Conservation (phyloP, 2,113 vertebrate genomes). For the Atractosteus spatula region DNA sequence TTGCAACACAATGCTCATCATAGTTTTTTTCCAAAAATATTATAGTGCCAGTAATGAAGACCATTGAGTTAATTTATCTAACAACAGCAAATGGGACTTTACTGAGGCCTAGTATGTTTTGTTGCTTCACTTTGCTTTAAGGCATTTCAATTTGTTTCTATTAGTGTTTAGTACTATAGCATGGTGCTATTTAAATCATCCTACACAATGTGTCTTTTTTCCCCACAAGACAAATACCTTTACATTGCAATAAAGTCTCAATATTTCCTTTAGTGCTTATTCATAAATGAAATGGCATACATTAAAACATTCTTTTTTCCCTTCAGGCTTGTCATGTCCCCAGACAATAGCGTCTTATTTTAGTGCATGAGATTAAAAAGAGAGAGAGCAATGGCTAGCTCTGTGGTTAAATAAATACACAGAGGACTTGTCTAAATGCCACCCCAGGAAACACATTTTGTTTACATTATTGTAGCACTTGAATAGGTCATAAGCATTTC, state of each 20-base stretch:
- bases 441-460: neutral
- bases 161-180: neutral
- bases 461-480: constrained; percentile 24
- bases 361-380: neutral
- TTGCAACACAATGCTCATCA: too few species aligned
- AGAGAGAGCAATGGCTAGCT: too few species aligned
- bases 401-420: neutral
- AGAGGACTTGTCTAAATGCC: constrained; percentile 8
- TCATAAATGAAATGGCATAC: too few species aligned
- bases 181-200: neutral
- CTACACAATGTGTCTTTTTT: neutral
- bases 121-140: neutral
- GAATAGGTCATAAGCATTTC: constrained; percentile 17
- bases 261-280: too few species aligned
- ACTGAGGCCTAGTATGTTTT: neutral
- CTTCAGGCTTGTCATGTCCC: neutral
- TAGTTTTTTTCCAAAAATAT: too few species aligned
- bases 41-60: too few species aligned
- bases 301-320: too few species aligned
- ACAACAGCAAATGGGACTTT: too few species aligned
- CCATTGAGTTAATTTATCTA: too few species aligned
- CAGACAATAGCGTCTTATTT: neutral
- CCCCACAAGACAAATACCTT: neutral
- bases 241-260: too few species aligned
- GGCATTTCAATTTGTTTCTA: neutral